Evolutionary conservation across 2,888 invertebrate species (phyloP).

Genomic region (Amorpha juglandis): DNA sequence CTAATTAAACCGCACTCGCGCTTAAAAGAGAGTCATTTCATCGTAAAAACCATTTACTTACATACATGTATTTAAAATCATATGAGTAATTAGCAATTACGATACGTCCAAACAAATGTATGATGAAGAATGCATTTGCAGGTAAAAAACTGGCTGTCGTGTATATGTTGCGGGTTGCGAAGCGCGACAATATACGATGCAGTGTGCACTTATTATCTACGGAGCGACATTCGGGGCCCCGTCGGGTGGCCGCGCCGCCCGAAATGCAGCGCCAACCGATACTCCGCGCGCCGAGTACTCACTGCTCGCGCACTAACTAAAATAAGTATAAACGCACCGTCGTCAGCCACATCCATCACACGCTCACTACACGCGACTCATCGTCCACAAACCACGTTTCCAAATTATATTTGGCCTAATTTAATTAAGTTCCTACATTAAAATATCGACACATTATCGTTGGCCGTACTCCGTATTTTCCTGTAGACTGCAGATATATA

Average conservation of each 20-base stretch:
- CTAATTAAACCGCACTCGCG: conserved; percentile 26
- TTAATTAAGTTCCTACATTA: conserved; percentile 16
- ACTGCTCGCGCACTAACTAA: conserved; percentile 43
- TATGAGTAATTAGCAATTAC: conserved; percentile 32
- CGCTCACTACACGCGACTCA: neutral
- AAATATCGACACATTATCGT: conserved; percentile 33
- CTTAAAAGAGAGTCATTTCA: conserved; percentile 25
- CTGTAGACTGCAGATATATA: neutral
- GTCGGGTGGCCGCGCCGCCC: conserved; percentile 69
- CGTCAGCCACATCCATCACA: neutral
- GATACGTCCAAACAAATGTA: conserved; percentile 45
- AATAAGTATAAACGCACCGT: conserved; percentile 45
- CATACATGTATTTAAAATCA: conserved; percentile 19
- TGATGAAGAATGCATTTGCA: conserved; percentile 57
- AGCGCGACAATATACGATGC: conserved; percentile 69
- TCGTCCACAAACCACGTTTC: neutral
- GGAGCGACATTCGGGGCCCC: conserved; percentile 64
- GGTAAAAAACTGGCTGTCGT: conserved; percentile 54
- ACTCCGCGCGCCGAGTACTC: conserved; percentile 35
- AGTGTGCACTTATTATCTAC: conserved; percentile 77
- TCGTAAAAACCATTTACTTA: conserved; percentile 16
- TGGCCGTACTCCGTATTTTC: neutral
- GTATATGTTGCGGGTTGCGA: conserved; percentile 54
- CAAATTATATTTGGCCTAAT: conserved; percentile 29
- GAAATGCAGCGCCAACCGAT: conserved; percentile 62